Conservation (phyloP, 2,888 invertebrate species). For the Stenoptilia bipunctidactyla region DNA sequence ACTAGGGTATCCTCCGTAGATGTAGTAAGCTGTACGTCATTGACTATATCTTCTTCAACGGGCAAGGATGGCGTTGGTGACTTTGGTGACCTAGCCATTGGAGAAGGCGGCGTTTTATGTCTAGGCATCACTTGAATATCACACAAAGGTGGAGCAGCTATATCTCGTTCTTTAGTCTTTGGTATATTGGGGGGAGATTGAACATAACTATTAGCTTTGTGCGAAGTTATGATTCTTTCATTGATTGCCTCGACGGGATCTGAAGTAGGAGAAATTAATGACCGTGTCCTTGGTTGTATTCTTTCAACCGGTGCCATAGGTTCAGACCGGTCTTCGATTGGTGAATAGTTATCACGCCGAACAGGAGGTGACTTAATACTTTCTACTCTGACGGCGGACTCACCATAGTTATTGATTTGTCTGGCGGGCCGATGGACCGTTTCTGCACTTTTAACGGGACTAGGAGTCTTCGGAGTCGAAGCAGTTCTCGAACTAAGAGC, state of each 20-base stretch:
- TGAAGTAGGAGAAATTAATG: constrained; percentile 31
- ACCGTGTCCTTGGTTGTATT: constrained; percentile 27
- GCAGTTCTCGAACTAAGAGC: constrained; percentile 44
- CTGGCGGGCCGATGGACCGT: constrained; percentile 30
- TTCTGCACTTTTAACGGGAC: constrained; percentile 49
- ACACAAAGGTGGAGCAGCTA: not conserved
- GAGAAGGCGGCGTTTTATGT: constrained; percentile 34
- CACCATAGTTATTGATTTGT: constrained; percentile 20
- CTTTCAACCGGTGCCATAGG: constrained; percentile 9
- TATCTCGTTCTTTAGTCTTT: not conserved
- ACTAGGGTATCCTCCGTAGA: constrained; percentile 18
- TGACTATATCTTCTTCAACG: constrained; percentile 22
- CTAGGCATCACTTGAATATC: not conserved
- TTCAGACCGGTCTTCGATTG: not conserved
- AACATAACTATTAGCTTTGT: constrained; percentile 24
- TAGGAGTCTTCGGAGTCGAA: constrained; percentile 49
- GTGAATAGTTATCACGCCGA: constrained; percentile 30
- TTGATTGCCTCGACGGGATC: constrained; percentile 23
- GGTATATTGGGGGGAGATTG: constrained; percentile 17
- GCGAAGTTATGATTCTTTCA: constrained; percentile 21
- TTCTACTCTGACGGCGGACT: constrained; percentile 37
- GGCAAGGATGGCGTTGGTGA: constrained; percentile 30
- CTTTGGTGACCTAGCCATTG: constrained; percentile 33
- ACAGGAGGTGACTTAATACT: constrained; percentile 27
- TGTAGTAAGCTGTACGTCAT: constrained; percentile 18